Conservation (phyloP, 1,140 invertebrate genomes). For the Drosophila lowei region DNA sequence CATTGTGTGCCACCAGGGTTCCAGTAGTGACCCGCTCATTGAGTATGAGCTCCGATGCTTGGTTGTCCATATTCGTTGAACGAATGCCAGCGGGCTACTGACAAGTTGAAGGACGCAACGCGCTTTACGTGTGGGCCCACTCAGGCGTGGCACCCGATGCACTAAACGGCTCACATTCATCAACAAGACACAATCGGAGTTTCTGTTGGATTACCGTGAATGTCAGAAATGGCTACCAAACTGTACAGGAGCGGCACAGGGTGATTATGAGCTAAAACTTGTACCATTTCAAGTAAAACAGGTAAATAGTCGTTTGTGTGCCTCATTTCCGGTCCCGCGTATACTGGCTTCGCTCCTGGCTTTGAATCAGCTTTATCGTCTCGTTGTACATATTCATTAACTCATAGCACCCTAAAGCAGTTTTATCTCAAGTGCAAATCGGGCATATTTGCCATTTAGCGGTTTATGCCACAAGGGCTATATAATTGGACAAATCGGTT, state of each 20-base stretch:
- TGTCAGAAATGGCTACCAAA: not conserved
- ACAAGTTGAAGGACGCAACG: constrained; percentile 37
- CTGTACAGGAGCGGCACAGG: constrained; percentile 26
- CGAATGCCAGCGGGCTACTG: constrained; percentile 47
- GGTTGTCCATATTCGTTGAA: constrained; percentile 43
- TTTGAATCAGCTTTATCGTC: constrained; percentile 3
- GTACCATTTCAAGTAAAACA: too few relatives aligned
- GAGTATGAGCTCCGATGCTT: constrained; percentile 50
- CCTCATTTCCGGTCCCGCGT: too few relatives aligned
- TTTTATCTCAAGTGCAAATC: constrained; percentile 71
- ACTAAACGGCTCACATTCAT: too few relatives aligned
- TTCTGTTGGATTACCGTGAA: too few relatives aligned
- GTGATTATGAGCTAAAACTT: too few relatives aligned
- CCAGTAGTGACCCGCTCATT: constrained; percentile 3
- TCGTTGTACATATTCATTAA: constrained; percentile 35
- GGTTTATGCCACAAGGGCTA: constrained; percentile 63
- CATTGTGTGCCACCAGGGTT: not conserved
- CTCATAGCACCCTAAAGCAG: constrained; percentile 58
- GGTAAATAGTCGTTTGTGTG: too few relatives aligned
- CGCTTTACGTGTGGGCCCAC: constrained; percentile 24
- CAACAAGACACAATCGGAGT: too few relatives aligned
- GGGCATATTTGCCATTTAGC: constrained; percentile 59
- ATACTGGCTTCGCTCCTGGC: constrained; percentile 24
- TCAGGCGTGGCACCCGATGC: too few relatives aligned
- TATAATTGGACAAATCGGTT: constrained; percentile 76